Conservation (phyloP, 2,797 vertebrate species). For the Clarias pachynema region DNA sequence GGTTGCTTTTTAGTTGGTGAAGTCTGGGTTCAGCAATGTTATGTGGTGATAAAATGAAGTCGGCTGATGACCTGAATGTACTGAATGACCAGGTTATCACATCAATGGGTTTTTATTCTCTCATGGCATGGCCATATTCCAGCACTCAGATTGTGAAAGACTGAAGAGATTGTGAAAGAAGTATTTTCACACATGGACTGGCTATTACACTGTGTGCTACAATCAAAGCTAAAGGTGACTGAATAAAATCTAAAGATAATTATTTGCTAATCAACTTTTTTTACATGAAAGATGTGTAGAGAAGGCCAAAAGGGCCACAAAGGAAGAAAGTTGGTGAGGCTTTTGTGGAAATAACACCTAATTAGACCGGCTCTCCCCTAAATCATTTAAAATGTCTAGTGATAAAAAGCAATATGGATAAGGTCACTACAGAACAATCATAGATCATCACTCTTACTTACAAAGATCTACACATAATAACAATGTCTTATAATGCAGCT, state of each 20-base stretch:
- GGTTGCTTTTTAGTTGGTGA: no score
- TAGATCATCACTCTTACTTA: neutral
- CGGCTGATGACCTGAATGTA: no score
- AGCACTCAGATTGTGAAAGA: no score
- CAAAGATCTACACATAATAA: neutral
- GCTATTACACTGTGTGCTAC: no score
- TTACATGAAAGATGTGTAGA: neutral
- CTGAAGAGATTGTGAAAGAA: no score
- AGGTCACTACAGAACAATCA: neutral
- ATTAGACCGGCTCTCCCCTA: neutral
- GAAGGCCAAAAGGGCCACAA: neutral
- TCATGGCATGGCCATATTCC: no score
- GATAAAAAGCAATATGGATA: neutral
- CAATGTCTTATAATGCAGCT: neutral
- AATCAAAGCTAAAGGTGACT: no score
- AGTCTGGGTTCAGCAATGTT: no score
- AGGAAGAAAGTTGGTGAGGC: neutral
- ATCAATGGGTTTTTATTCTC: no score
- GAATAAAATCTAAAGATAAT: neutral
- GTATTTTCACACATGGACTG: no score
- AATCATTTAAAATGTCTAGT: neutral
- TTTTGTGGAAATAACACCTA: neutral
- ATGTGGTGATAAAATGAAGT: no score
- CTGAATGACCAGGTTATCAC: no score
- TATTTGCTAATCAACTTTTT: neutral